Percentiles rank a stretch among this genome's conserved stretches.
These are phyloP conservation scores for Calliphora vomitoria DNA, from an alignment of 2,888 invertebrate genomes.

Conservation along the genomic window DNA sequence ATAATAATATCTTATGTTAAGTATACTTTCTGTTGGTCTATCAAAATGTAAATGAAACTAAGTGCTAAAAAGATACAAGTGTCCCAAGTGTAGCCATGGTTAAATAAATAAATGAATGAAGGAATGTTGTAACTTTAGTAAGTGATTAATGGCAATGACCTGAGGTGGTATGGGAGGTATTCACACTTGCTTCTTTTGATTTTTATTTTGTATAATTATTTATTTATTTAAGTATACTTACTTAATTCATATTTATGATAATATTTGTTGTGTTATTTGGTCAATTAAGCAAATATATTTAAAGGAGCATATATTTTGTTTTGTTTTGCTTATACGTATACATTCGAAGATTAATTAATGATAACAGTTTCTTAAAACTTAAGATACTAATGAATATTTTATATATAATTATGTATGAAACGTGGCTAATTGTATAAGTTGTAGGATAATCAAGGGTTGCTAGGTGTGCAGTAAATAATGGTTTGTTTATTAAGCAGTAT, in stretches of 20 bases:
- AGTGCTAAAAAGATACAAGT: background rate
- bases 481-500: too few species aligned
- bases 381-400: background rate
- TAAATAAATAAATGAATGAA: background rate
- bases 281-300: background rate
- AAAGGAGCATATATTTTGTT: background rate
- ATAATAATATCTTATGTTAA: constrained; percentile 28
- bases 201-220: background rate
- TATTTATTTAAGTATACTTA: background rate
- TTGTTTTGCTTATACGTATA: background rate
- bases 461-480: background rate
- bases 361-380: background rate
- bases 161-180: background rate
- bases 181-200: background rate
- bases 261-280: background rate
- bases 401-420: background rate
- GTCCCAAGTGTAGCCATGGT: constrained; percentile 19
- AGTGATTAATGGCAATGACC: constrained; percentile 48
- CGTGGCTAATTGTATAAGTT: background rate
- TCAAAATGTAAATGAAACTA: background rate
- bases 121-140: constrained; percentile 9
- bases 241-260: background rate
- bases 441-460: background rate
- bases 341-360: background rate
- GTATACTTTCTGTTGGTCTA: background rate